Percentiles rank a stretch among this genome's conserved stretches.
phyloP scores from a whole-genome alignment of 1,140 invertebrate species.

The Chelonus insularis region DNA sequence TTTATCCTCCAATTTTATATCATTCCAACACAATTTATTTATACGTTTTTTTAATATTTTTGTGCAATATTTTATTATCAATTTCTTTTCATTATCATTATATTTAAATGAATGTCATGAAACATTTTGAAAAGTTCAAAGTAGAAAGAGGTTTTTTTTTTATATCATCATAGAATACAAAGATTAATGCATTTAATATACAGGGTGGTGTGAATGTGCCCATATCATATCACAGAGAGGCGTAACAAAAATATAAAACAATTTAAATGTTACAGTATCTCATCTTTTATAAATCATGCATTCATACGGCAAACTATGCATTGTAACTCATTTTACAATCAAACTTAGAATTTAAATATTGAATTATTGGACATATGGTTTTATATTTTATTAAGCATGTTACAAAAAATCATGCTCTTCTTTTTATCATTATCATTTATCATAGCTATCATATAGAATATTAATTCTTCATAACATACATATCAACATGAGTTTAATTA shows the following conservation, averaged over 20 bases:
- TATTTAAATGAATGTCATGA: too few relatives aligned
- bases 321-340: conserved; percentile 35
- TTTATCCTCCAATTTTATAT: too few relatives aligned
- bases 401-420: too few relatives aligned
- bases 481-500: conserved; percentile 24
- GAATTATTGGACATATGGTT: neutral
- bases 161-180: conserved; percentile 10
- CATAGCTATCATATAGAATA: too few relatives aligned
- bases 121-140: too few relatives aligned
- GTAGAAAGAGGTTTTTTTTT: neutral
- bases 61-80: too few relatives aligned
- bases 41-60: too few relatives aligned
- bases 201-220: conserved; percentile 51
- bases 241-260: conserved; percentile 54
- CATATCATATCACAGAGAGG: conserved; percentile 55
- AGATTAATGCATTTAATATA: conserved; percentile 37
- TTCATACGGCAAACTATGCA: conserved; percentile 37
- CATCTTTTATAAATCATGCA: conserved; percentile 37
- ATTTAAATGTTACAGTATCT: conserved; percentile 46
- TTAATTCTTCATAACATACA: too few relatives aligned
- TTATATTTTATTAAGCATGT: too few relatives aligned
- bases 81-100: too few relatives aligned
- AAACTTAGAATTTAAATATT: neutral
- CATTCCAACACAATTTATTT: too few relatives aligned
- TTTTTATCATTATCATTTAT: too few relatives aligned